These are phyloP conservation scores for Epizoanthus stellaris DNA, from an alignment of 92 coral and sea anemone species.

Conservation along the genomic window DNA sequence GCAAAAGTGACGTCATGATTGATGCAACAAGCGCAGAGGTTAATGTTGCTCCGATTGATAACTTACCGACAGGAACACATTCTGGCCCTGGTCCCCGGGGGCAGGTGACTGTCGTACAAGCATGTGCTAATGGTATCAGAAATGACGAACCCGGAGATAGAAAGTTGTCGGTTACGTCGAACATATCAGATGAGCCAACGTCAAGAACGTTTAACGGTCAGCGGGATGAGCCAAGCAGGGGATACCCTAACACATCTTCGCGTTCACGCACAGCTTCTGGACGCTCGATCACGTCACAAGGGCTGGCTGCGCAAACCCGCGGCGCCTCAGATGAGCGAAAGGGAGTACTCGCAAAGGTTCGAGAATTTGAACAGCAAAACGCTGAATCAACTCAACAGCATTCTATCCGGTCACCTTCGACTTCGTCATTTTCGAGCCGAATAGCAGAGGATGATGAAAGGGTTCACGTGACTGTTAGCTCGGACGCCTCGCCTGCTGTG, in stretches of 20 bases:
- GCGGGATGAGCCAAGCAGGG: slow-evolving; percentile 17
- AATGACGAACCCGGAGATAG: background rate
- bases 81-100: background rate
- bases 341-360: slow-evolving; percentile 38
- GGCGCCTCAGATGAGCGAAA: slow-evolving; percentile 19
- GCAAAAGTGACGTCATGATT: slow-evolving; percentile 50
- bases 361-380: slow-evolving; percentile 37
- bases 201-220: background rate
- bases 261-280: slow-evolving; percentile 35
- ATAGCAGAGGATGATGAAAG: background rate
- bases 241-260: background rate
- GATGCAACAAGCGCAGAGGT: slow-evolving; percentile 63
- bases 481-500: slow-evolving; percentile 14
- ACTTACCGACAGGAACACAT: background rate
- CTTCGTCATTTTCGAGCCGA: slow-evolving; percentile 10
- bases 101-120: background rate
- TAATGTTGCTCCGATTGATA: slow-evolving; percentile 53
- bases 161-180: background rate
- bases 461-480: background rate
- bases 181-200: slow-evolving; percentile 5
- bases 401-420: slow-evolving; percentile 31
- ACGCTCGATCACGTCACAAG: slow-evolving; percentile 41
- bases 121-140: slow-evolving; percentile 7
- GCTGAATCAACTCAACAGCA: background rate
- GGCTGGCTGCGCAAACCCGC: slow-evolving; percentile 40